Conservation (phyloP, 2,888 invertebrate genomes). For the Branchellion lobata region DNA sequence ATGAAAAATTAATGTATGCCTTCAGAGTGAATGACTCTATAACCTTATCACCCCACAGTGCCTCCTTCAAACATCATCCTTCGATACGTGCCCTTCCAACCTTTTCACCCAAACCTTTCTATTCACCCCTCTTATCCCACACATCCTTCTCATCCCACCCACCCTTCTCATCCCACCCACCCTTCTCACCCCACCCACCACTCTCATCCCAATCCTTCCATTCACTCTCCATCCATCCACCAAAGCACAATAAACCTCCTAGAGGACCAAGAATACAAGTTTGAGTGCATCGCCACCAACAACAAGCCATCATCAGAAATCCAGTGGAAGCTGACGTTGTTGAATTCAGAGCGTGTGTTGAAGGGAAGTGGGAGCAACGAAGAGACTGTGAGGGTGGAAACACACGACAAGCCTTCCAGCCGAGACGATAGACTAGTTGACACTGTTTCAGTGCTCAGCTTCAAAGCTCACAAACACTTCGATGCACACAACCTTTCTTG, state of each 20-base stretch:
- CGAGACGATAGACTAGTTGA: neutral
- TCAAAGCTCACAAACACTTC: neutral
- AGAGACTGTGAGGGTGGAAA: neutral
- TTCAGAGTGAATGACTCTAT: too few species aligned
- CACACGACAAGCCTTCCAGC: neutral
- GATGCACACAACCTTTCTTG: neutral
- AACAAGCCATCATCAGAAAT: slow-evolving; percentile 1
- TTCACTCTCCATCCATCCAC: too few species aligned
- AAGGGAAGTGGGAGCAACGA: neutral
- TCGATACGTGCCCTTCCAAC: neutral
- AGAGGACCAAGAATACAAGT: neutral
- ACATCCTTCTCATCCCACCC: too few species aligned
- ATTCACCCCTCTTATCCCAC: too few species aligned
- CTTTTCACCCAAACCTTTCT: neutral
- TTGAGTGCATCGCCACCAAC: neutral
- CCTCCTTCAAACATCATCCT: neutral
- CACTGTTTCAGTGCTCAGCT: neutral
- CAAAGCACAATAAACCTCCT: neutral
- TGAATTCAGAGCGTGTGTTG: too few species aligned
- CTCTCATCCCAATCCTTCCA: neutral
- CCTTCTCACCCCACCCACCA: neutral
- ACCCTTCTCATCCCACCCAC: neutral
- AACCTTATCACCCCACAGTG: too few species aligned
- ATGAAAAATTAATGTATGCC: too few species aligned
- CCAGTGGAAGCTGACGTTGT: neutral